Base-by-base conservation (phyloP, 2,888 invertebrate species). In the Listrodromus nycthemerus region DNA sequence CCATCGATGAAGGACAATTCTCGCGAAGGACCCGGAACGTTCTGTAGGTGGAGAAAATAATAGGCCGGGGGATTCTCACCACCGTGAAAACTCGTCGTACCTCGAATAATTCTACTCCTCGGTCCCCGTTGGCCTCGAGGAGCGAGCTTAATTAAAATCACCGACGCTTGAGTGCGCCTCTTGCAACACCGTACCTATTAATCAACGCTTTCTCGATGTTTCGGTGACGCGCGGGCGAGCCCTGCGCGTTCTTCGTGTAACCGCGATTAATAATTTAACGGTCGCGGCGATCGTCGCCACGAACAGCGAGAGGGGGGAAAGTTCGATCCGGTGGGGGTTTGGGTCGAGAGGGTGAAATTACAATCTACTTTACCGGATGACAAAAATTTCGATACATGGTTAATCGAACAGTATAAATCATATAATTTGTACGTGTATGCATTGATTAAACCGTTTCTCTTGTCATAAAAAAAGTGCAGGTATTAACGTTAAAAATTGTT, bases 61-160 rank as follows among this genome's bases (percentile, higher is more conserved):
- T 75, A 71, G 80, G 78, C 61, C 65, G 75, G 70, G 70, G 71
- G 41, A 67, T 37, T 66, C 45, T 30, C 48, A 37, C 21, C 50
- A 69, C 41, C 70, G 70, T 70, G 74, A 16, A 70, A 24, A 79
- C 33, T 81, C 81, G 58, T 50, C 84, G 78, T 75, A 81, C 63
- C 75, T 74, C 70, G 82, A 79, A 79, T 84, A 79, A 82, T 84
- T 84, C 30, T 27, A 71, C 82, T 70, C 75, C 79, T 41, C 70
- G 65, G 37, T 48, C 61, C 78, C 70, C 83, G 77, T 4, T 24
- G 67, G 48, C 76, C 80, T 82, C 86, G 84, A 66, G 50, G 82
- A 61, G 71, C 74, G 37, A 84, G 87, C 90, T 91, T 91, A 90
- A 91, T 91, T 91, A 91, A 90, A 90, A 91, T 90, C 89, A 87